These are phyloP conservation scores for Cliona cf. orientalis DNA, from an alignment of 37 sponge, comb jelly and placozoan species.

Conservation along the genomic window DNA sequence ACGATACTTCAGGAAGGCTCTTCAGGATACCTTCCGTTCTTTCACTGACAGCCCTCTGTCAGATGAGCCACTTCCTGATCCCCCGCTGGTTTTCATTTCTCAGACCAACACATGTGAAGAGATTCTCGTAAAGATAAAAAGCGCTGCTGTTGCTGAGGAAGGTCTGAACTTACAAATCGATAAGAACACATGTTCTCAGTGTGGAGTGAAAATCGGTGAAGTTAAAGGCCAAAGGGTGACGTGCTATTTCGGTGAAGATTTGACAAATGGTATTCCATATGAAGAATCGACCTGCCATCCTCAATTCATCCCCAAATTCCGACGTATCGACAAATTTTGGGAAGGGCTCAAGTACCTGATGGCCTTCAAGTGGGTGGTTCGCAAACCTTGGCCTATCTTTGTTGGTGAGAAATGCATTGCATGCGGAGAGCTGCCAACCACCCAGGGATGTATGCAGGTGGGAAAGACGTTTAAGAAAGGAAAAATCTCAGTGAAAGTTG, in stretches of 20 bases:
- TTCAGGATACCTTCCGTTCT: slow-evolving; percentile 2
- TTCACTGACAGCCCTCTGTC: neutral
- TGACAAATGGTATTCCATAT: neutral
- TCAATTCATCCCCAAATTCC: neutral
- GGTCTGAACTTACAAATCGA: neutral
- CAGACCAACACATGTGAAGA: neutral
- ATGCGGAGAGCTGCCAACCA: neutral
- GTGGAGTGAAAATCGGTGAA: neutral
- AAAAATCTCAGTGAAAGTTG: too few relatives aligned
- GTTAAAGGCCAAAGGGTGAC: neutral
- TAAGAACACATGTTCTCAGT: neutral
- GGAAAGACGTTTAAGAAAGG: neutral
- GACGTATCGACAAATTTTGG: neutral
- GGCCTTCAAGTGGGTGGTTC: neutral
- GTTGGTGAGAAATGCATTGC: neutral
- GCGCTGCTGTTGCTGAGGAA: neutral
- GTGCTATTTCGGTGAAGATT: neutral
- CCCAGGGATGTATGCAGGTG: neutral
- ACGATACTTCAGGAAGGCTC: neutral
- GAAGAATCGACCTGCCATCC: slow-evolving; percentile 9
- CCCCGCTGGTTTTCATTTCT: slow-evolving; percentile 6
- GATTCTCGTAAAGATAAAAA: neutral
- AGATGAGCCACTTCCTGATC: neutral
- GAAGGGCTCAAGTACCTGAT: neutral
- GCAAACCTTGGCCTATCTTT: slow-evolving; percentile 13